These are phyloP conservation scores for Drosophila subobscura DNA, from an alignment of 1,140 invertebrate species.

Conservation along the genomic window DNA sequence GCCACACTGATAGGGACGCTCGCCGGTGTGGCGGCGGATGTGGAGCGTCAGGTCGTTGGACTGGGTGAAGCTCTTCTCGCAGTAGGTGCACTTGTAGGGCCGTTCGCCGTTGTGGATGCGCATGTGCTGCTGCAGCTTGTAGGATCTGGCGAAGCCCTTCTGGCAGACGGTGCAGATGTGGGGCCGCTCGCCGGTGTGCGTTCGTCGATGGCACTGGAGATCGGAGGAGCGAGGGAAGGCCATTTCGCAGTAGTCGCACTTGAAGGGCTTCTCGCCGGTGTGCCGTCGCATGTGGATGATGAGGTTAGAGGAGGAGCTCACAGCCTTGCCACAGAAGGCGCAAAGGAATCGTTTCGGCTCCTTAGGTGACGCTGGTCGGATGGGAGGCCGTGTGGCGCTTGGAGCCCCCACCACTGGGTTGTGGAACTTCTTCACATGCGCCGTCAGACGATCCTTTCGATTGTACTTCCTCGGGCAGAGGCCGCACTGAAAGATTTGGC, in stretches of 20 bases:
- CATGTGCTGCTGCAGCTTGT: slow-evolving; percentile 87
- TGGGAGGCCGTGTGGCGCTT: not conserved
- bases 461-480: slow-evolving; percentile 85
- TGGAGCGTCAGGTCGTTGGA: slow-evolving; percentile 86
- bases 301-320: slow-evolving; percentile 86
- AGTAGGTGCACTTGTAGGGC: slow-evolving; percentile 86
- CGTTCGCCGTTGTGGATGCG: slow-evolving; percentile 86
- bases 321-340: slow-evolving; percentile 85
- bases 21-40: slow-evolving; percentile 85
- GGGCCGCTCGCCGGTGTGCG: slow-evolving; percentile 86
- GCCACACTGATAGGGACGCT: slow-evolving; percentile 84
- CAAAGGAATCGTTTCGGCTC: slow-evolving; percentile 83
- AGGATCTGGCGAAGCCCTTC: slow-evolving; percentile 84
- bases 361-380: slow-evolving; percentile 28
- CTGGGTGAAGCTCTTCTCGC: slow-evolving; percentile 86
- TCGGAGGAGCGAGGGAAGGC: slow-evolving; percentile 81
- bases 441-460: slow-evolving; percentile 83
- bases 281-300: slow-evolving; percentile 86
- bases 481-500: slow-evolving; percentile 84
- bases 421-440: slow-evolving; percentile 72
- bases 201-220: slow-evolving; percentile 84
- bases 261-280: slow-evolving; percentile 84
- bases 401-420: not conserved
- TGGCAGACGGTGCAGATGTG: slow-evolving; percentile 85
- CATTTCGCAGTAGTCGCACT: slow-evolving; percentile 78